Conservation (phyloP, 1,140 invertebrate species). For the Eueides isabella region DNA sequence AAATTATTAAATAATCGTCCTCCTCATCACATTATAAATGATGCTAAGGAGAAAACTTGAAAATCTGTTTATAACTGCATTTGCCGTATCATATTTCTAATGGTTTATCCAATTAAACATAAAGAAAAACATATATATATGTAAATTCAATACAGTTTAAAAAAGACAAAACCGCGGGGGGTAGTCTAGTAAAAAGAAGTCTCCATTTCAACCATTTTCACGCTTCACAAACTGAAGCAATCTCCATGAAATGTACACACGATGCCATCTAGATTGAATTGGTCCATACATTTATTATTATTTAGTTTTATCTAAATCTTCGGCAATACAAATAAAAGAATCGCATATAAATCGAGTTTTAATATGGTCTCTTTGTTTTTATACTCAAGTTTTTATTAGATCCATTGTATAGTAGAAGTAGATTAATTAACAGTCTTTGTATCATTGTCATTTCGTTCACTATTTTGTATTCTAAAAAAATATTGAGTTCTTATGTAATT, state of each 20-base stretch:
- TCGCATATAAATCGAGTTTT: not conserved
- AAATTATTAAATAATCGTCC: too few relatives aligned
- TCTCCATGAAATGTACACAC: constrained; percentile 13
- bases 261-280: constrained; percentile 13
- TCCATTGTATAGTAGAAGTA: not conserved
- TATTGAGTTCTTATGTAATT: too few relatives aligned
- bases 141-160: not conserved
- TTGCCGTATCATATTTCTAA: too few relatives aligned
- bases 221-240: constrained; percentile 6
- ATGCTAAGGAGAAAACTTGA: too few relatives aligned
- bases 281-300: constrained; percentile 13
- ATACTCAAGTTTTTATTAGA: not conserved
- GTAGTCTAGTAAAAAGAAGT: constrained; percentile 10
- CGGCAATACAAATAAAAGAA: not conserved
- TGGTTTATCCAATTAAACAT: too few relatives aligned
- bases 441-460: too few relatives aligned
- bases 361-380: not conserved
- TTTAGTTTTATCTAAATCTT: constrained; percentile 10
- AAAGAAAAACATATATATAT: too few relatives aligned
- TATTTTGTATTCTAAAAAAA: too few relatives aligned
- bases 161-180: not conserved
- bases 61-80: too few relatives aligned
- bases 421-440: too few relatives aligned
- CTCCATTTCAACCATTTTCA: constrained; percentile 8
- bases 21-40: too few relatives aligned